phyloP scores from a whole-genome alignment of 2,888 invertebrate species.

The Syrista parreyssii region DNA sequence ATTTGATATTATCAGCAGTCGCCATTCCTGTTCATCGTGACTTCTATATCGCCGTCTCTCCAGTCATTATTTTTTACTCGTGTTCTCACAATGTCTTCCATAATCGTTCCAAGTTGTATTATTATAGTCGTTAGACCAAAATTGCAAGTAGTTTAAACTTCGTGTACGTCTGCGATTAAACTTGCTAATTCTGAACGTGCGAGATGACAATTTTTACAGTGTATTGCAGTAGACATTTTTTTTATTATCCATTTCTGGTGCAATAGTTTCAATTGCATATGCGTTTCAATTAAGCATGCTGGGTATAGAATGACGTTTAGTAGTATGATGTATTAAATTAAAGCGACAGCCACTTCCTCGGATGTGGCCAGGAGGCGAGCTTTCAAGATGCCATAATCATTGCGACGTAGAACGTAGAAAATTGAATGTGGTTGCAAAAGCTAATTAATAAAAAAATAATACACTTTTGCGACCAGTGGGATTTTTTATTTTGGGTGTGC shows the following conservation, averaged over 20 bases:
- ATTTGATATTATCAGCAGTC: too few species aligned
- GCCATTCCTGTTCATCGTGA: too few species aligned
- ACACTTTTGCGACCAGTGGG: background rate
- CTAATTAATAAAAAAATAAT: slow-evolving; percentile 1
- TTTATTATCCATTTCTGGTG: too few species aligned
- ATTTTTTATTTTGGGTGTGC: background rate
- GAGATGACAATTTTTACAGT: background rate
- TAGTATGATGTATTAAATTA: background rate
- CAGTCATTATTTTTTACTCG: background rate
- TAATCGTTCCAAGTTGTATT: background rate
- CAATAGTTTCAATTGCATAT: too few species aligned
- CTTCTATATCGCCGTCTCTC: background rate
- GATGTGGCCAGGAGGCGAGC: background rate
- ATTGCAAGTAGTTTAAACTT: background rate
- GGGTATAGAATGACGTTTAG: background rate
- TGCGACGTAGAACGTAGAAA: slow-evolving; percentile 9
- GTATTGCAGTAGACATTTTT: background rate
- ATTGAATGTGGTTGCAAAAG: background rate
- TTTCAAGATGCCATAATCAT: background rate
- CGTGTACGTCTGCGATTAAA: background rate
- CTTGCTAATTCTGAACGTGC: background rate
- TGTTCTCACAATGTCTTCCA: background rate
- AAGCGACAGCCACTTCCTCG: background rate
- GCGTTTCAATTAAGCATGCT: background rate
- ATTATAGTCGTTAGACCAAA: background rate